Conservation (phyloP, 2,113 vertebrate genomes). For the Ariopsis seemanni region DNA sequence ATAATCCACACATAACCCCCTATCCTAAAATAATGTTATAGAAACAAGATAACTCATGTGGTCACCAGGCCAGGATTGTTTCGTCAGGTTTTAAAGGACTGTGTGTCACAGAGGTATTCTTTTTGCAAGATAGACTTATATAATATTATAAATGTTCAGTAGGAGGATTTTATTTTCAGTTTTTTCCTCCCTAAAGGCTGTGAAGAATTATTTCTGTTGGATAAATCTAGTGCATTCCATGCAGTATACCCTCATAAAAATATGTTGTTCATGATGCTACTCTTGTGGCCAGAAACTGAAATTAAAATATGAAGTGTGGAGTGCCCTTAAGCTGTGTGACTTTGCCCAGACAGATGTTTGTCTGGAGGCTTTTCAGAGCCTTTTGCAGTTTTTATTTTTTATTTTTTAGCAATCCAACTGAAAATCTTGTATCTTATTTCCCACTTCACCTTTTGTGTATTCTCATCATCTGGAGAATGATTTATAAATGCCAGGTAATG, state of each 20-base stretch:
- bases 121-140: background rate
- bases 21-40: conserved; percentile 53
- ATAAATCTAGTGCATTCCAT: background rate
- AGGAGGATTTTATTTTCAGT: background rate
- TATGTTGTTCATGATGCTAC: background rate
- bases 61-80: background rate
- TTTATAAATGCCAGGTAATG: conserved; percentile 60
- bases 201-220: background rate
- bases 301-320: conserved; percentile 23
- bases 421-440: conserved; percentile 30
- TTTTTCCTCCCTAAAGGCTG: background rate
- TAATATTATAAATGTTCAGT: conserved; percentile 23
- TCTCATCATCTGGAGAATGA: conserved; percentile 42
- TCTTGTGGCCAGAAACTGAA: background rate
- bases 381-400: background rate
- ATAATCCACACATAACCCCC: conserved; percentile 58
- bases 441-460: conserved; percentile 7
- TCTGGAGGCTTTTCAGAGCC: conserved; percentile 35
- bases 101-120: conserved; percentile 12
- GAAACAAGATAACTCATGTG: conserved; percentile 9
- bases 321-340: conserved; percentile 34
- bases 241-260: conserved; percentile 9
- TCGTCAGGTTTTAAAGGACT: background rate
- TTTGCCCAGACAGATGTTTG: conserved; percentile 40
- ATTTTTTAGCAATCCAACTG: background rate